Evolutionary conservation across 2,113 vertebrate genomes (phyloP).

Genomic region (Accipiter cooperii): DNA sequence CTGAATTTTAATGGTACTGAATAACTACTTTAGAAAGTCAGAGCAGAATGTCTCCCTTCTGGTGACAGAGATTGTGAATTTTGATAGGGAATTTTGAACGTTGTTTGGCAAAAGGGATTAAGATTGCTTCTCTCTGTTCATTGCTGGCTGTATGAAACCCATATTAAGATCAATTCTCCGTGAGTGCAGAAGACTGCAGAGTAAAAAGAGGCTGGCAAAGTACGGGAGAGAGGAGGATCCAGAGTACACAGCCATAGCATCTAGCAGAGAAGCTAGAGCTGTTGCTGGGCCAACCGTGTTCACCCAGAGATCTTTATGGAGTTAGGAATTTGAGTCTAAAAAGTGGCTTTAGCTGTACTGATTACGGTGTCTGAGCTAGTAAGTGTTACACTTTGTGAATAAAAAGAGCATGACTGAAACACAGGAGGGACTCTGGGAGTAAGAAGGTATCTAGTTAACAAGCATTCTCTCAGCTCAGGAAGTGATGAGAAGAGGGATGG

Average conservation of each 20-base stretch:
- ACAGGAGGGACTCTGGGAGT: neutral
- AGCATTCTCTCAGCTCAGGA: neutral
- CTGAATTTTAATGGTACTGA: neutral
- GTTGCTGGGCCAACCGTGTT: neutral
- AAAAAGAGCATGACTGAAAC: neutral
- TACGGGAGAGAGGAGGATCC: neutral
- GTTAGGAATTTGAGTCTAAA: neutral
- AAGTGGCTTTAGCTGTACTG: neutral
- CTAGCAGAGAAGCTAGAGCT: neutral
- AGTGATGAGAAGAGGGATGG: neutral
- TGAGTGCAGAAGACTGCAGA: neutral
- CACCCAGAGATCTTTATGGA: neutral
- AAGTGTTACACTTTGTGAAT: neutral
- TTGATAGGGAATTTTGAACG: neutral
- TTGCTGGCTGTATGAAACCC: neutral
- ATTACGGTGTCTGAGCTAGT: neutral
- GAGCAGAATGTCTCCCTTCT: neutral
- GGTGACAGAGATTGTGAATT: neutral
- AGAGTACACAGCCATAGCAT: neutral
- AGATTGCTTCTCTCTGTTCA: neutral
- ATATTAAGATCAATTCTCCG: neutral
- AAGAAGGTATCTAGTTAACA: neutral
- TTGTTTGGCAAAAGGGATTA: neutral
- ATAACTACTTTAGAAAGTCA: neutral
- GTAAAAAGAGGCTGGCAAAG: neutral